phyloP scores from a whole-genome alignment of 64 coral and sea anemone species.

The Dendronephthya gigantea region DNA sequence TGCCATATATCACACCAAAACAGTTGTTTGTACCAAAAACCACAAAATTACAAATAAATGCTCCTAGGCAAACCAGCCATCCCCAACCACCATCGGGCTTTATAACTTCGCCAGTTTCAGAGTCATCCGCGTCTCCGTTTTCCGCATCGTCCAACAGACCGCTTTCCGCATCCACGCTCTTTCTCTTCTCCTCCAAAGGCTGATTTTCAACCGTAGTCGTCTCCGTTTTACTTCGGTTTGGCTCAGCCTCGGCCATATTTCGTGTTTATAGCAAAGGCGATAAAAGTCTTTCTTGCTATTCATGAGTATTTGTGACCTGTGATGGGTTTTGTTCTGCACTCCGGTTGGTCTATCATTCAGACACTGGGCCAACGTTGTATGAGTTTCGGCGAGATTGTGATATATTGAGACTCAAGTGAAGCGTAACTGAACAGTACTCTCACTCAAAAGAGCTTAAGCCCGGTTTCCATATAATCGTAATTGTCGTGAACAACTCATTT shows the following conservation, averaged over 20 bases:
- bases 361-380: neutral
- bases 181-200: neutral
- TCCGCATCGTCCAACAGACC: neutral
- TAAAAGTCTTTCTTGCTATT: neutral
- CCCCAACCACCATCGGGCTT: constrained; percentile 84
- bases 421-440: neutral
- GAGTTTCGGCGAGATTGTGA: neutral
- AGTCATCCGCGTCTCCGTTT: neutral
- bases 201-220: neutral
- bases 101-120: neutral
- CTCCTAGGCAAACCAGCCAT: constrained; percentile 68
- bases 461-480: too few relatives aligned
- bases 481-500: too few relatives aligned
- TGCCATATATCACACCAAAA: constrained; percentile 70
- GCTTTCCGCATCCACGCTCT: neutral
- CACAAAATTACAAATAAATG: constrained; percentile 89
- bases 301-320: neutral
- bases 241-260: neutral
- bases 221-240: neutral
- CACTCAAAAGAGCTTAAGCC: too few relatives aligned
- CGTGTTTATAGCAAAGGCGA: neutral
- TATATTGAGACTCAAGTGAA: neutral
- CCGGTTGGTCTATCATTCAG: neutral
- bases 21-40: constrained; percentile 87
- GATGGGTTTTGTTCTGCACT: neutral